Evolutionary conservation across 2,888 invertebrate genomes (phyloP), one percentile per base, ranked within the genome.

Genomic region (Drosophila peninsularis): DNA sequence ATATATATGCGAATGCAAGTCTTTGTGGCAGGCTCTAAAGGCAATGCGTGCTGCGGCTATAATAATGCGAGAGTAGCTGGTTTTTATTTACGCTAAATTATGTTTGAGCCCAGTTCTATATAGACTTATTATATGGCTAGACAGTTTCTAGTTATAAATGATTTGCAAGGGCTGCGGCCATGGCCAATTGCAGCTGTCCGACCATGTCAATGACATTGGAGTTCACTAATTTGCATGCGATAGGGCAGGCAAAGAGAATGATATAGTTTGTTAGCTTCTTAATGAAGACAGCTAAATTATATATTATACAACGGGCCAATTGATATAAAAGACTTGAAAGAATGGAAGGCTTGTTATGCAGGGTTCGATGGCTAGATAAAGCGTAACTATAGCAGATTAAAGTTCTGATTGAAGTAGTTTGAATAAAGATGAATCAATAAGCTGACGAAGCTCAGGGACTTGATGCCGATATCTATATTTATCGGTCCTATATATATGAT

Each of bases 11-110:
- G 17, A 39, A 49, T 27, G 39, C 39, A 24, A 58, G 42, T 36
- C 34, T 17, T 36, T 71, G 44, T 44, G 62, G 39, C 53, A 62
- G 70, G 50, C 47, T 47, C 19, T 36, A 55, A 69, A 60, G 41
- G 60, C 56, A 49, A 67, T 71, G 78, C 74, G 77, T 75, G 58
- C 55, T 61, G 42, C 42, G 58, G 36, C 57, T 58, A 11, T 49
- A 45, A 39, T 47, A 52, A 41, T 57, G 58, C 37, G 32, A 52
- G 36, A 24, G 27, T 36, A 78, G 66, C 87, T 42, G 77, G 81
- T 82, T 86, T 78, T 75, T 80, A 77, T 75, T 75, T 71, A 77
- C 84, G 67, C 81, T 60, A 80, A 76, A 82, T 82, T 80, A 82
- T 79, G 49, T 63, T 66, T 36, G 47, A 66, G 57, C 57, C 62